Conservation (phyloP, 1,140 invertebrate genomes). For the Odontomachus brunneus region DNA sequence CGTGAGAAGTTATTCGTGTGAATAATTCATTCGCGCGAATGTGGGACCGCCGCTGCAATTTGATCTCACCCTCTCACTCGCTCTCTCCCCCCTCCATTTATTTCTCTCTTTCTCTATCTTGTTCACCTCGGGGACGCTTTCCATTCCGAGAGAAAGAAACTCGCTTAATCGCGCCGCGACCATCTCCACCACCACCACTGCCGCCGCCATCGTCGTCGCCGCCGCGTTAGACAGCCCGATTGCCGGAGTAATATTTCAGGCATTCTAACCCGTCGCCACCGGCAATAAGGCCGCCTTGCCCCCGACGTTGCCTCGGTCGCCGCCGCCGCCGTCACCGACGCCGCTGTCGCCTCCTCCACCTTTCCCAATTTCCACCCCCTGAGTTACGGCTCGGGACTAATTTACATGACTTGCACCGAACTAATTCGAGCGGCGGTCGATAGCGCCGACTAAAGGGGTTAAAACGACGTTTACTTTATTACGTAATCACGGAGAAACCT, state of each 20-base stretch:
- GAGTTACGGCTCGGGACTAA: conserved; percentile 67
- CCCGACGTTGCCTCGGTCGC: not conserved
- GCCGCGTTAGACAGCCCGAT: conserved; percentile 13
- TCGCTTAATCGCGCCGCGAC: conserved; percentile 44
- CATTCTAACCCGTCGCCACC: conserved; percentile 67
- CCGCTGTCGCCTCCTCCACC: not conserved
- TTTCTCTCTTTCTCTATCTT: too few species aligned
- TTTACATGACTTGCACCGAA: conserved; percentile 73
- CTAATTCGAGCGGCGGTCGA: conserved; percentile 72
- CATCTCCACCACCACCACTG: not conserved
- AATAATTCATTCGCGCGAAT: conserved; percentile 7
- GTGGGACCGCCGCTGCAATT: not conserved
- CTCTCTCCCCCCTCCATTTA: too few species aligned
- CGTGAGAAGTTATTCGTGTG: not conserved
- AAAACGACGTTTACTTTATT: conserved; percentile 75
- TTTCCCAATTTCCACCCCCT: conserved; percentile 57
- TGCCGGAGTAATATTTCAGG: conserved; percentile 65
- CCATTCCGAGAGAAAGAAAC: conserved; percentile 34
- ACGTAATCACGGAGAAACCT: conserved; percentile 68
- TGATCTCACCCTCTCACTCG: not conserved
- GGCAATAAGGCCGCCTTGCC: conserved; percentile 37
- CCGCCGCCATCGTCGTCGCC: not conserved
- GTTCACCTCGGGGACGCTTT: not conserved
- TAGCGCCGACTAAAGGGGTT: conserved; percentile 66
- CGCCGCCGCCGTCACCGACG: too few species aligned